phyloP scores from a whole-genome alignment of 1,140 invertebrate genomes.

The Brachionus rubens region DNA sequence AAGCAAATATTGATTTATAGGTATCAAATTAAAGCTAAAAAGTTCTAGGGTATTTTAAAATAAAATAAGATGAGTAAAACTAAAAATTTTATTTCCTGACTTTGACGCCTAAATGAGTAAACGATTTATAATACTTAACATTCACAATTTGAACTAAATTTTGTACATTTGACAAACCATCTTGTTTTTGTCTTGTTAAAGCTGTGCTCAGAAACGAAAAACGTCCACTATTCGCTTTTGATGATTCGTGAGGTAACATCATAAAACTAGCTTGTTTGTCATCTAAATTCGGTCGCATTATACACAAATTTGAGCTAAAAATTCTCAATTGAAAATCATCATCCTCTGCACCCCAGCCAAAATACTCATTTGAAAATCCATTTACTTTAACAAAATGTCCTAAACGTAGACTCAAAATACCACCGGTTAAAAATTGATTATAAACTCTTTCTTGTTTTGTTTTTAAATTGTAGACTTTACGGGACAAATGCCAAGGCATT shows the following conservation, averaged over 20 bases:
- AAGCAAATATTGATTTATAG: too few relatives aligned
- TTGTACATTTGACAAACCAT: constrained; percentile 38
- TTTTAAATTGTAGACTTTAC: not conserved
- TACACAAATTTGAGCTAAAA: not conserved
- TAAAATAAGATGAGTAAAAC: too few relatives aligned
- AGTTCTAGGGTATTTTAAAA: too few relatives aligned
- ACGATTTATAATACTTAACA: not conserved
- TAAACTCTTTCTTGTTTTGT: constrained; percentile 10
- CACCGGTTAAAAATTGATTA: constrained; percentile 46
- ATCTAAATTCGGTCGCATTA: not conserved
- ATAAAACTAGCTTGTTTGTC: constrained; percentile 22
- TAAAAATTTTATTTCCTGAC: too few relatives aligned
- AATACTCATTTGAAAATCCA: constrained; percentile 48
- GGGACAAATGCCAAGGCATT: constrained; percentile 46
- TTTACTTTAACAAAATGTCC: constrained; percentile 47
- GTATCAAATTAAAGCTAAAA: too few relatives aligned
- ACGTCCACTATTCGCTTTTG: not conserved
- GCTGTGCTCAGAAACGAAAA: constrained; percentile 27
- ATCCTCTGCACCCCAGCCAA: constrained; percentile 70
- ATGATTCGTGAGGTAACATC: constrained; percentile 27
- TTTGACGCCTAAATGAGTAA: constrained; percentile 15
- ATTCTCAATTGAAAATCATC: constrained; percentile 66
- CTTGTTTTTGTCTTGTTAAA: not conserved
- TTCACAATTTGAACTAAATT: not conserved
- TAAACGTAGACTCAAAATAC: constrained; percentile 31